phyloP scores from a whole-genome alignment of 2,113 vertebrate species.

The Xiphophorus hellerii region DNA sequence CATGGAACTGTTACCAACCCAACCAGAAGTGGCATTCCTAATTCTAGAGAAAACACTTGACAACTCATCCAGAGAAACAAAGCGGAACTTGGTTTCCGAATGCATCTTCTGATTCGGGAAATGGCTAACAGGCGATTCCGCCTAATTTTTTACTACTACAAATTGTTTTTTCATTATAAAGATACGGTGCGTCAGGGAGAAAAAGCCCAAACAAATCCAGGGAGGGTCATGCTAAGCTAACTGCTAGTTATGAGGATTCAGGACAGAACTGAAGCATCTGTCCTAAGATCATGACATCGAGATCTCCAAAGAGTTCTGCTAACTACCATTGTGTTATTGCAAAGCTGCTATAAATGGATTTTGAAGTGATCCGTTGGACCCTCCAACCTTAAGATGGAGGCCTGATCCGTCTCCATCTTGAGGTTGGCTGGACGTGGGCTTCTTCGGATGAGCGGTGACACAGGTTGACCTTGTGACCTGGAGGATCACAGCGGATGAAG shows the following conservation, averaged over 20 bases:
- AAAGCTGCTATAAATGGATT: neutral
- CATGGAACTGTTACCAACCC: too few relatives aligned
- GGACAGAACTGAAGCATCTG: too few relatives aligned
- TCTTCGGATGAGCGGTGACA: conserved; percentile 11
- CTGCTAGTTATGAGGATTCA: neutral
- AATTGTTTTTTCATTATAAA: neutral
- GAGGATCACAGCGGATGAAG: conserved; percentile 42
- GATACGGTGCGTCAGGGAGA: neutral
- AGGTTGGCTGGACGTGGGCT: conserved; percentile 17
- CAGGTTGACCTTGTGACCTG: conserved; percentile 31
- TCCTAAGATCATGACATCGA: neutral
- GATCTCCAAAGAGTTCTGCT: neutral
- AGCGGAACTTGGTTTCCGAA: too few relatives aligned
- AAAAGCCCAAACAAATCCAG: neutral
- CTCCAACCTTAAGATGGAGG: neutral
- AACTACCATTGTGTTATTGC: too few relatives aligned
- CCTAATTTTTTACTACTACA: neutral
- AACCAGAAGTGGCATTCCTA: too few relatives aligned
- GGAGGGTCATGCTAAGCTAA: neutral
- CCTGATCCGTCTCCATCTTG: too few relatives aligned
- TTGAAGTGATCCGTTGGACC: neutral
- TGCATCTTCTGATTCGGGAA: too few relatives aligned
- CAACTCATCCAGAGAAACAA: too few relatives aligned
- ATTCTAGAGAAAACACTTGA: too few relatives aligned
- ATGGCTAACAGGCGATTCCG: too few relatives aligned